Conservation (phyloP, 2,888 invertebrate species). For the Dione vanillae region DNA sequence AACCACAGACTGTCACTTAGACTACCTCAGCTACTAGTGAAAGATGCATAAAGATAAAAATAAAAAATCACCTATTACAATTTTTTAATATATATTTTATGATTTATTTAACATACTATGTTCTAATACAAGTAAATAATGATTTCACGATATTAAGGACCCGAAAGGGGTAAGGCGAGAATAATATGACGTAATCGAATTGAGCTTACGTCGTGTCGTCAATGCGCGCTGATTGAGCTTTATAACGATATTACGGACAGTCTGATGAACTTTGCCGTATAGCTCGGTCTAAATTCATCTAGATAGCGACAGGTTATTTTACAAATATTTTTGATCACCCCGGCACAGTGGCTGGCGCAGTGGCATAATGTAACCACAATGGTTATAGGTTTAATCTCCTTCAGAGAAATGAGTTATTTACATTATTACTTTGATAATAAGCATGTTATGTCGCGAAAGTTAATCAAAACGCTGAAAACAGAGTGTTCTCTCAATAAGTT, state of each 20-base stretch:
- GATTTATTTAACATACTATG: too few relatives aligned
- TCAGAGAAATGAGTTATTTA: neutral
- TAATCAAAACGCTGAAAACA: neutral
- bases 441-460: too few relatives aligned
- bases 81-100: too few relatives aligned
- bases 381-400: too few relatives aligned
- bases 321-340: neutral
- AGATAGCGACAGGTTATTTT: conserved; percentile 45
- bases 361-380: too few relatives aligned
- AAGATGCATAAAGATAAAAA: too few relatives aligned
- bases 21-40: too few relatives aligned
- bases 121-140: too few relatives aligned
- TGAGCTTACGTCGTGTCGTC: conserved; percentile 74
- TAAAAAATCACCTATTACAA: too few relatives aligned
- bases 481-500: neutral
- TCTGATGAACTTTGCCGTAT: conserved; percentile 76
- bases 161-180: conserved; percentile 55
- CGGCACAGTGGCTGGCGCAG: too few relatives aligned
- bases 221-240: conserved; percentile 79
- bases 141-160: conserved; percentile 29
- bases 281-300: conserved; percentile 41
- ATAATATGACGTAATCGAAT: conserved; percentile 75
- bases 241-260: conserved; percentile 72
- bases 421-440: neutral
- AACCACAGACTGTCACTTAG: too few relatives aligned